Conservation (phyloP, 2,797 vertebrate genomes). For the Aeoliscus strigatus region DNA sequence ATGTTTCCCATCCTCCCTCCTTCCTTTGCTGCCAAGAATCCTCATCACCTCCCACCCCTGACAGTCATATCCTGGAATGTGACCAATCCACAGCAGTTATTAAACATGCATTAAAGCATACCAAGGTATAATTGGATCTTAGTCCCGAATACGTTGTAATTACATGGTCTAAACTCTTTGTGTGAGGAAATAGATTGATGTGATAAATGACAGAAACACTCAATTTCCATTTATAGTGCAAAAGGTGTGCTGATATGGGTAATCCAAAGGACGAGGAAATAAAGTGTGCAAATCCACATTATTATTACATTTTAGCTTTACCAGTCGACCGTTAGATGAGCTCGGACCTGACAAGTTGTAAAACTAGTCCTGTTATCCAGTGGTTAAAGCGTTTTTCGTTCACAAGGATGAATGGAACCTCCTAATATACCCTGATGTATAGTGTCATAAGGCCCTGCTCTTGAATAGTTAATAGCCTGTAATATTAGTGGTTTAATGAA, state of each 20-base stretch:
- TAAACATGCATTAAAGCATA: slow-evolving; percentile 80
- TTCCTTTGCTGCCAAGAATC: slow-evolving; percentile 46
- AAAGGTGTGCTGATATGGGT: slow-evolving; percentile 45
- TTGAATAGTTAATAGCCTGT: slow-evolving; percentile 54
- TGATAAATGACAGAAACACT: slow-evolving; percentile 62
- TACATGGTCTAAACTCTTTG: slow-evolving; percentile 57
- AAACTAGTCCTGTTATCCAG: no score
- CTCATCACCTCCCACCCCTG: slow-evolving; percentile 44
- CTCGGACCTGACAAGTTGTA: no score
- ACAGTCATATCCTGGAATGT: slow-evolving; percentile 43
- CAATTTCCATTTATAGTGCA: slow-evolving; percentile 52
- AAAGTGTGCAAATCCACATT: no score
- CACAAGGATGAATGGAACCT: slow-evolving; percentile 14
- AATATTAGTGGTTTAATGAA: slow-evolving; percentile 49
- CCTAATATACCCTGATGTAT: slow-evolving; percentile 33
- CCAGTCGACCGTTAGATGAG: no score
- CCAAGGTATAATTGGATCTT: slow-evolving; percentile 77
- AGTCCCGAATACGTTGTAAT: slow-evolving; percentile 73
- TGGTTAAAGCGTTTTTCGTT: slow-evolving; percentile 10
- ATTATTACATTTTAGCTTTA: no score
- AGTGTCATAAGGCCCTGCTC: slow-evolving; percentile 25
- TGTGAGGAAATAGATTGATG: slow-evolving; percentile 37
- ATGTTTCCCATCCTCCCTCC: slow-evolving; percentile 52
- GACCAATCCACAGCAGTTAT: slow-evolving; percentile 69
- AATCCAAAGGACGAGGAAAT: slow-evolving; percentile 30